A percentile compares a stretch with the other conserved stretches of the same genome.
These are phyloP conservation scores for Meganola albula DNA, from an alignment of 2,888 invertebrate genomes.

Conservation along the genomic window DNA sequence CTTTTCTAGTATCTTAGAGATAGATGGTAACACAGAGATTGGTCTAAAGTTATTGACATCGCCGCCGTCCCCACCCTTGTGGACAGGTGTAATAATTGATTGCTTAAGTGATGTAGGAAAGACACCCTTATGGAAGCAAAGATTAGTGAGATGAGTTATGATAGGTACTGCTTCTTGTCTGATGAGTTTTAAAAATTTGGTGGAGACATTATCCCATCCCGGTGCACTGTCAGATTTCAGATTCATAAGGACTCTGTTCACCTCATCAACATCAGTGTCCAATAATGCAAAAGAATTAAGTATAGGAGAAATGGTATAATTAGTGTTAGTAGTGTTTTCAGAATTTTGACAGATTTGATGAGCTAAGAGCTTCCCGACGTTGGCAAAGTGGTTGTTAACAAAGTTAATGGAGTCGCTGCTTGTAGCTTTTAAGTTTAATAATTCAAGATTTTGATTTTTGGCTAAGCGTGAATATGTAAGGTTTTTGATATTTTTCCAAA, in stretches of 20 bases:
- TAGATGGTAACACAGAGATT: constrained; percentile 13
- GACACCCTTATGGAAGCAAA: constrained; percentile 11
- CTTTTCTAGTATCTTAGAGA: constrained; percentile 14
- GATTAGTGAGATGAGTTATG: constrained; percentile 8
- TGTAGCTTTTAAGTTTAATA: not conserved
- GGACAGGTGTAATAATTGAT: constrained; percentile 12
- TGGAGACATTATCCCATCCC: no score
- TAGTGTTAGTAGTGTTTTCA: not conserved
- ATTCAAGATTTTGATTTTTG: constrained; percentile 1
- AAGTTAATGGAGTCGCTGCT: not conserved
- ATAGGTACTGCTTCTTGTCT: constrained; percentile 7
- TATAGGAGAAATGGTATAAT: not conserved
- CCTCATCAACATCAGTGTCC: constrained; percentile 3
- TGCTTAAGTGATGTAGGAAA: no score
- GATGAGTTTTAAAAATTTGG: not conserved
- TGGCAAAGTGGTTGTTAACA: constrained; percentile 1
- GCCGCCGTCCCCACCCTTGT: constrained; percentile 15
- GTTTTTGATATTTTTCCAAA: constrained; percentile 3
- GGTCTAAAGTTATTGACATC: constrained; percentile 17
- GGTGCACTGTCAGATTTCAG: constrained; percentile 3
- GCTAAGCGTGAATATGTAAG: constrained; percentile 3
- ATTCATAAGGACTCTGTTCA: constrained; percentile 1
- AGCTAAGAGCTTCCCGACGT: not conserved
- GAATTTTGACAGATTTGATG: constrained; percentile 1
- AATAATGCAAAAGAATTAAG: constrained; percentile 6